Evolutionary conservation across 92 coral and sea anemone species (phyloP), one percentile per base, ranked within the genome.

Genomic region (Porites divaricata): DNA sequence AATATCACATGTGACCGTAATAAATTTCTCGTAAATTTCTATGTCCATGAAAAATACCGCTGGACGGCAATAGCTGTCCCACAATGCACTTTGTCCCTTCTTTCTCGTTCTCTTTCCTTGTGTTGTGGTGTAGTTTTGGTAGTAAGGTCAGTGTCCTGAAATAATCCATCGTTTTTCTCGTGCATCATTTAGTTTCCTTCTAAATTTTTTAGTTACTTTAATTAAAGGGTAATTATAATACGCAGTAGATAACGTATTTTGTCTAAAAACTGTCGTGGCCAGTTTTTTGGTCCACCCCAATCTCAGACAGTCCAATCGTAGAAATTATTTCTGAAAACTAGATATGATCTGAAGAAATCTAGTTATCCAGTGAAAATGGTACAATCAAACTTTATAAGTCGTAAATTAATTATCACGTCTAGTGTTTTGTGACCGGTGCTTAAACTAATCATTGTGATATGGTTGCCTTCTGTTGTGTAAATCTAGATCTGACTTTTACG

Each of bases 21-120:
- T n/a, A 57, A 16, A 12, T 22, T 52, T 7, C 50, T 9, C 8
- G 28, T 17, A 45, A 52, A 9, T 49, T 67, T 69, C 45, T 77
- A 22, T 2, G 17, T 20, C 35, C 26, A 80, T 57, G 75, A 63
- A 28, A 76, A 79, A 45, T 41, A 73, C 85, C 76, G 63, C 83
- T 72, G 66, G 72, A 89, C 68, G 87, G 70, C 87, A n/a, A 64
- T 19, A 22, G 58, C 65, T 51, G 50, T 75, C 94, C 93, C 96
- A 93, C 73, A 89, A 91, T 70, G 59, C 98, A 58, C 19, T 74
- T 83, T 86, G 91, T 85, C 56, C 81, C 61, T 70, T 69, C 17
- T 8, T 49, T 89, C 81, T 89, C 92, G 93, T 89, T 64, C 93
- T 93, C 95, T 94, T 94, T 92, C 95, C 93, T 93, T 90, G 75